phyloP scores from a whole-genome alignment of 1,140 invertebrate genomes.

The Drosophila erecta region DNA sequence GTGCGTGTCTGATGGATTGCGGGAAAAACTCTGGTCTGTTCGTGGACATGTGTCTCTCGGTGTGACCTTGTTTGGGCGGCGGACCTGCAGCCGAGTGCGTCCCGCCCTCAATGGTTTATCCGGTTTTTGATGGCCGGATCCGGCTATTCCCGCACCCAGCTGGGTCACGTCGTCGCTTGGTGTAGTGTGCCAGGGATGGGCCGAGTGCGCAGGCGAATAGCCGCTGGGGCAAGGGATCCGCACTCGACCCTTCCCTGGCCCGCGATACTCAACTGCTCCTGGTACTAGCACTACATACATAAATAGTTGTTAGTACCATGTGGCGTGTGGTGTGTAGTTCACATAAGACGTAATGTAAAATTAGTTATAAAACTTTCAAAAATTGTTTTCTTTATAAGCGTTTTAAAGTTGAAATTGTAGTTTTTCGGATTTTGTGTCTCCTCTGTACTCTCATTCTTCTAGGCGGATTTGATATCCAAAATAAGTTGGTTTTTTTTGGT shows the following conservation, averaged over 20 bases:
- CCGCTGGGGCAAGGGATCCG: slow-evolving; percentile 39
- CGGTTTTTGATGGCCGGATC: slow-evolving; percentile 6
- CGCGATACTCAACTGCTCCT: neutral
- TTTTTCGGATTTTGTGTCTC: slow-evolving; percentile 59
- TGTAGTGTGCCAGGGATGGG: slow-evolving; percentile 58
- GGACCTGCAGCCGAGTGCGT: slow-evolving; percentile 21
- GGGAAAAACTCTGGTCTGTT: slow-evolving; percentile 56
- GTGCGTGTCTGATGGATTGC: slow-evolving; percentile 16
- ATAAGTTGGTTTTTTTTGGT: slow-evolving; percentile 35
- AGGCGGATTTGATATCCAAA: slow-evolving; percentile 51
- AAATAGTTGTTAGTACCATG: neutral
- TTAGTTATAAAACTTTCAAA: slow-evolving; percentile 75
- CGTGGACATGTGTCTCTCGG: slow-evolving; percentile 29
- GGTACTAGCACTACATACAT: neutral
- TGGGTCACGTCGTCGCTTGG: slow-evolving; percentile 18
- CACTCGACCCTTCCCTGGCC: slow-evolving; percentile 50
- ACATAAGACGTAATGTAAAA: slow-evolving; percentile 74
- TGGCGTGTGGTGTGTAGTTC: slow-evolving; percentile 20
- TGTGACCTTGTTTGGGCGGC: slow-evolving; percentile 34
- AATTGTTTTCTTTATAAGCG: slow-evolving; percentile 81
- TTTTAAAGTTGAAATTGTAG: slow-evolving; percentile 83
- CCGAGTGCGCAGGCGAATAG: slow-evolving; percentile 57
- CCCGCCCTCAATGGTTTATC: neutral
- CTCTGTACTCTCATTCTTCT: slow-evolving; percentile 15
- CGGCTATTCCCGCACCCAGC: slow-evolving; percentile 55